Evolutionary conservation across 2,888 invertebrate genomes (phyloP).

Genomic region (Epirrhoe tristata): DNA sequence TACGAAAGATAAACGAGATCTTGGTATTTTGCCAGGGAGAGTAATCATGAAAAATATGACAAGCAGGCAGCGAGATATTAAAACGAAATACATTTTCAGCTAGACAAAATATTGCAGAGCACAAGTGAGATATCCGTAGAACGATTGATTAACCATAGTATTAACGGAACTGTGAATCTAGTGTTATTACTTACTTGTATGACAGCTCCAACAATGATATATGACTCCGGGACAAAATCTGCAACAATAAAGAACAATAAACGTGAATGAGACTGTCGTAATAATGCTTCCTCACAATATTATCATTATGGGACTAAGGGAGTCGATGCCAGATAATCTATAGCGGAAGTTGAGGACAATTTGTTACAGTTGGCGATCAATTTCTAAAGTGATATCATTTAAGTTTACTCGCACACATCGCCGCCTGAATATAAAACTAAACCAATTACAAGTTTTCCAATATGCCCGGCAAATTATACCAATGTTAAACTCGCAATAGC

Average conservation of each 20-base stretch:
- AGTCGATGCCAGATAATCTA: constrained; percentile 28
- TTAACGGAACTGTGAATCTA: constrained; percentile 11
- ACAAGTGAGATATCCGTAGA: constrained; percentile 46
- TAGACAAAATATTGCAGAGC: constrained; percentile 56
- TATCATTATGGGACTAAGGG: constrained; percentile 29
- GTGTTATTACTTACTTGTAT: constrained; percentile 69
- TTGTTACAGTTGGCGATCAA: constrained; percentile 49
- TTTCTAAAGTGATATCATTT: constrained; percentile 68
- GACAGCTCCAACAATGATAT: constrained; percentile 75
- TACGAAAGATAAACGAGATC: constrained; percentile 77
- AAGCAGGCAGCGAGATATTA: constrained; percentile 70
- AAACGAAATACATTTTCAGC: constrained; percentile 69
- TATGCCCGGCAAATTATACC: constrained; percentile 78
- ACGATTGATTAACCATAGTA: constrained; percentile 13
- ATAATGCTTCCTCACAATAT: constrained; percentile 28
- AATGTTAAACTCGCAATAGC: constrained; percentile 73
- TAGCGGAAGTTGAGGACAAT: constrained; percentile 35
- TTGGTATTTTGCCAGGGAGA: constrained; percentile 78
- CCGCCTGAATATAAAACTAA: constrained; percentile 77
- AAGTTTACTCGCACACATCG: constrained; percentile 68
- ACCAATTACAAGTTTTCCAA: constrained; percentile 83
- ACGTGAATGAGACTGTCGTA: constrained; percentile 33
- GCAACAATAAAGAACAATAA: constrained; percentile 60
- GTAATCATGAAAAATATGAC: constrained; percentile 80
- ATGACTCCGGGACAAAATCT: constrained; percentile 83